Base-by-base conservation (phyloP, 30 jellyfish, hydroid and myxozoan genomes). In the Rhopilema esculentum region DNA sequence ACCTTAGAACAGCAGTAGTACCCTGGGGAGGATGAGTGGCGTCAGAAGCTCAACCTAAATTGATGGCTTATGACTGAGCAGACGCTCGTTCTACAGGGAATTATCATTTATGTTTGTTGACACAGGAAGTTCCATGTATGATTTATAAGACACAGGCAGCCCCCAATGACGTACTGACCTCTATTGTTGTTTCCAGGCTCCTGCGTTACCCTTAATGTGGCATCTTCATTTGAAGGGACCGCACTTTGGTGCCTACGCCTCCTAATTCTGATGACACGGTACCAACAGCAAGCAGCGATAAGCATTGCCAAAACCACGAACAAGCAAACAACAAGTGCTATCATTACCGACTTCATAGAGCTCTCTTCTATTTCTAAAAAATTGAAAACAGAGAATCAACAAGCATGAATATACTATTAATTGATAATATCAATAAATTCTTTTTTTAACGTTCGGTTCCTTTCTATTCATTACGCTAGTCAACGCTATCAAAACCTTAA, bases 251-350 rank as follows among this genome's bases (percentile, higher is more conserved):
- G 8, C 18, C 63, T 20, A 4, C 62, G 49, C 30, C 22, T 17
- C 23, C 49, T 71, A 19, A 26, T 25, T 52, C 63, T 71, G 18
- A 52, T 24, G 27, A 16, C 25, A 23, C 82, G 82, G 28, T 71
- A 71, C 82, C 82, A 71, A 16, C 27, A 23, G 26, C 63, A 49
- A 15, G 28, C 16, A 22, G 27, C 82, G 27, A 71, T 71, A 23
- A 71, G 67, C 32, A 71, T 24, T 18, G 52, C 82, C 29, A 31
- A 49, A 71, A 33, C 64, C 32, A 71, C 52, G 23, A 71, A 71
- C 16, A 71, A 28, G 29, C 62, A 71, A 7, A 40, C 57, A 40
- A 40, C 57, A 6, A 40, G 57, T 12, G 57, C 57, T 6, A 40
- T 40, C 57, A 40, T 40, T 40, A 40, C 57, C 6, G 57, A 6